Evolutionary conservation across 2,797 vertebrate genomes (phyloP).

Genomic region (Muscicapa comitata): DNA sequence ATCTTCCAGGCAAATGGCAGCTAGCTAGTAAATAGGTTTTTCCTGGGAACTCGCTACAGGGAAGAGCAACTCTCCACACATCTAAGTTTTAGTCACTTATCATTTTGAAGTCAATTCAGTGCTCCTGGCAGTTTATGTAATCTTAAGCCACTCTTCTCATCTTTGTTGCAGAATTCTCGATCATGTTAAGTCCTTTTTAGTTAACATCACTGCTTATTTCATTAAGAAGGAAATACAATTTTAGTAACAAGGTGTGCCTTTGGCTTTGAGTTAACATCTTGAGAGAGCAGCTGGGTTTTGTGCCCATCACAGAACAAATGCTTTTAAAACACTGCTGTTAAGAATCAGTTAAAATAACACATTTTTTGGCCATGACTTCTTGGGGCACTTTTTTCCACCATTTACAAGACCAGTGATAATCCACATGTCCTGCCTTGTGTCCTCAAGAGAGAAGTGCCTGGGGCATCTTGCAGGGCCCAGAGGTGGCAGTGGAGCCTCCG

Average conservation of each 20-base stretch:
- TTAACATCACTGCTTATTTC: neutral
- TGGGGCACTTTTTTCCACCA: neutral
- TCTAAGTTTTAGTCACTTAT: conserved; percentile 42
- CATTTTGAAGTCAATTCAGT: conserved; percentile 44
- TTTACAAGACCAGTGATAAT: rapidly evolving
- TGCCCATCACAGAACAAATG: neutral
- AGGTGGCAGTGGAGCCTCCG: neutral
- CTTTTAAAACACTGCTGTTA: neutral
- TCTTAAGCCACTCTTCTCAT: neutral
- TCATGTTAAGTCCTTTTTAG: neutral
- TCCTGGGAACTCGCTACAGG: conserved; percentile 14
- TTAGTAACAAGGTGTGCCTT: neutral
- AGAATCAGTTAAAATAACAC: neutral
- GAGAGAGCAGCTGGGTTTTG: neutral
- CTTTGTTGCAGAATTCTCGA: conserved; percentile 27
- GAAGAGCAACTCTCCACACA: neutral
- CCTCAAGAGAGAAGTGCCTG: neutral
- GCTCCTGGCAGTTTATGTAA: conserved; percentile 39
- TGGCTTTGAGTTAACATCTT: neutral
- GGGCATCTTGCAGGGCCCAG: neutral
- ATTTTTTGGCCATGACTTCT: neutral
- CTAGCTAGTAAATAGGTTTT: conserved; percentile 16
- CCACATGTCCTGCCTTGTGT: rapidly evolving
- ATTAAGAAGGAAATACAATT: neutral
- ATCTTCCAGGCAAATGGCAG: conserved; percentile 1